phyloP scores from a whole-genome alignment of 2,797 vertebrate genomes.

The Enteromius afrohamiltoni region DNA sequence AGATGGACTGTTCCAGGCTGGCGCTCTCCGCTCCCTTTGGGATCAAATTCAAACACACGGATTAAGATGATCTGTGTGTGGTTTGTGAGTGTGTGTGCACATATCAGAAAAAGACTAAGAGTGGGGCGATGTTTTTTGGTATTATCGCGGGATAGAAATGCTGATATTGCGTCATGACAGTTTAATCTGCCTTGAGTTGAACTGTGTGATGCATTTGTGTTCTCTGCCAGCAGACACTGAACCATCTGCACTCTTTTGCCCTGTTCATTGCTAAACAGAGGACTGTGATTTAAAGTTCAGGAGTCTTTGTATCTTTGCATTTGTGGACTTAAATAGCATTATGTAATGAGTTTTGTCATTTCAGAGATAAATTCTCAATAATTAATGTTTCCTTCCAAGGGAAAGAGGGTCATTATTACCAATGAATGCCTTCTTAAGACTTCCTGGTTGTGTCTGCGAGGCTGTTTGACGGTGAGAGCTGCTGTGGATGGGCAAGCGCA shows the following conservation, averaged over 20 bases:
- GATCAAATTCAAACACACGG: conserved; percentile 40
- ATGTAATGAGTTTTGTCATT: conserved; percentile 14
- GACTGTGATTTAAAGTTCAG: conserved; percentile 31
- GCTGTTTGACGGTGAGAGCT: neutral
- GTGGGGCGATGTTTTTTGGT: neutral
- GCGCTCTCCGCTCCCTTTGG: conserved; percentile 7
- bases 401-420: neutral
- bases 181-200: conserved; percentile 27
- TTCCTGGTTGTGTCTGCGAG: conserved; percentile 6
- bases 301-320: neutral
- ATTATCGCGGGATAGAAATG: conserved; percentile 37
- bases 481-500: conserved; percentile 11
- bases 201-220: neutral
- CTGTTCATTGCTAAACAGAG: neutral
- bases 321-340: neutral
- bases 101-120: conserved; percentile 28
- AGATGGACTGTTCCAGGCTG: conserved; percentile 35
- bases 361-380: conserved; percentile 10
- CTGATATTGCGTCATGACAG: conserved; percentile 35
- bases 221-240: neutral
- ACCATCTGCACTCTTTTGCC: conserved; percentile 5
- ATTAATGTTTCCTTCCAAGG: conserved; percentile 10
- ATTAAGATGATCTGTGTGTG: conserved; percentile 38
- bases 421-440: neutral
- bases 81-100: conserved; percentile 1